Conservation (phyloP, 64 coral and sea anemone genomes). For the Dendrophyllia cribrosa region DNA sequence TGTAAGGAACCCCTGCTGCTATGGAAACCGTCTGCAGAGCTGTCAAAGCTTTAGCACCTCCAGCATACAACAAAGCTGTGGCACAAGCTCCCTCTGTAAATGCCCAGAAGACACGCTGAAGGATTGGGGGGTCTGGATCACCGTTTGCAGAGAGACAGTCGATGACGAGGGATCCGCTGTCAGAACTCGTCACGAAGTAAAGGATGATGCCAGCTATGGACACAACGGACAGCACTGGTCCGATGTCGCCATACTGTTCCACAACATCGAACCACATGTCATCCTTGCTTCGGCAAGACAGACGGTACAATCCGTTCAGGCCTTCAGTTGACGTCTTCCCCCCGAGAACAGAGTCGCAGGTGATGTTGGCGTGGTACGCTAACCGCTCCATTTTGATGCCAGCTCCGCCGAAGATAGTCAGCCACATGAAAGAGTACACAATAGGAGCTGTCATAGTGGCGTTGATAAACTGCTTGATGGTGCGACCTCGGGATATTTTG, state of each 20-base stretch:
- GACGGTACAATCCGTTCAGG: slow-evolving; percentile 26
- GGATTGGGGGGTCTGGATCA: slow-evolving; percentile 42
- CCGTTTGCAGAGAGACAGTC: slow-evolving; percentile 55
- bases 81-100: slow-evolving; percentile 45
- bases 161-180: slow-evolving; percentile 45
- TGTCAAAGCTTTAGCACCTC: slow-evolving; percentile 25
- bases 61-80: slow-evolving; percentile 30
- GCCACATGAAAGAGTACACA: slow-evolving; percentile 55
- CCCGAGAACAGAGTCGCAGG: slow-evolving; percentile 23
- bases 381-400: slow-evolving; percentile 41
- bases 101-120: slow-evolving; percentile 56
- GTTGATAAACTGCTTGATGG: slow-evolving; percentile 59
- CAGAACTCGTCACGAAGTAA: slow-evolving; percentile 54
- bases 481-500: slow-evolving; percentile 50
- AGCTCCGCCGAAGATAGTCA: slow-evolving; percentile 38
- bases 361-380: slow-evolving; percentile 26
- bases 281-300: slow-evolving; percentile 31
- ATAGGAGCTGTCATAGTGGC: slow-evolving; percentile 44
- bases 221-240: slow-evolving; percentile 7
- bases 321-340: slow-evolving; percentile 5
- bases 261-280: slow-evolving; percentile 56
- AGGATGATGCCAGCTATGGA: slow-evolving; percentile 36
- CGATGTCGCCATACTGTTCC: slow-evolving; percentile 45
- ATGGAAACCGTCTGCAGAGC: slow-evolving; percentile 49
- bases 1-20: slow-evolving; percentile 39